A percentile compares a stretch with the other conserved stretches of the same genome.
Evolutionary conservation across 2,888 invertebrate genomes (phyloP).

Genomic region (Phortica magna): DNA sequence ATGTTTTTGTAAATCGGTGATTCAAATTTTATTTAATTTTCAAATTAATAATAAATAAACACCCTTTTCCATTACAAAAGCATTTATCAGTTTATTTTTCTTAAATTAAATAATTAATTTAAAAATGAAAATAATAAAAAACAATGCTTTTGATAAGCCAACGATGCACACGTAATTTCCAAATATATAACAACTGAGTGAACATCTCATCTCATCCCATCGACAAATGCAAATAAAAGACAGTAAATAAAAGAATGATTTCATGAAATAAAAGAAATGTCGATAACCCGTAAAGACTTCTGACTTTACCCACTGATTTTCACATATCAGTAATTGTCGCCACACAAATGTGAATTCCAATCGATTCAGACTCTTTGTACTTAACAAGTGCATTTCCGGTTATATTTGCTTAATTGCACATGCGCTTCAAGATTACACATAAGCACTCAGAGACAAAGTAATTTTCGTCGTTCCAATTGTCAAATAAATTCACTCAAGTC

Average conservation of each 20-base stretch:
- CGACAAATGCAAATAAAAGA: neutral
- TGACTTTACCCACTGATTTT: neutral
- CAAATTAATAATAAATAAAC: neutral
- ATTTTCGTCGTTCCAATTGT: neutral
- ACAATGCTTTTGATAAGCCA: neutral
- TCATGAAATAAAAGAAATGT: neutral
- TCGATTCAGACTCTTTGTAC: neutral
- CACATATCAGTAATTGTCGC: constrained; percentile 1
- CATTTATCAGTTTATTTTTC: neutral
- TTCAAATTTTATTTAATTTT: neutral
- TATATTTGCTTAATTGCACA: constrained; percentile 66
- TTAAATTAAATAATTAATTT: neutral
- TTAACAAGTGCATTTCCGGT: constrained; percentile 69
- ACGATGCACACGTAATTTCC: neutral
- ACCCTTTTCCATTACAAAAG: neutral
- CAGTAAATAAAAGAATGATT: neutral
- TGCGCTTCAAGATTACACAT: constrained; percentile 29
- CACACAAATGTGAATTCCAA: constrained; percentile 32
- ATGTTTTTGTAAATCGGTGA: neutral
- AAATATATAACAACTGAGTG: neutral
- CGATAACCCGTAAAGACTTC: constrained; percentile 18
- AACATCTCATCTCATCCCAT: neutral
- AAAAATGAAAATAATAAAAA: no score
- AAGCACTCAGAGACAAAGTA: neutral
- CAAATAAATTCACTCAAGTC: constrained; percentile 53